Evolutionary conservation across 2,797 vertebrate species (phyloP).

Genomic region (Clarias fuscus): DNA sequence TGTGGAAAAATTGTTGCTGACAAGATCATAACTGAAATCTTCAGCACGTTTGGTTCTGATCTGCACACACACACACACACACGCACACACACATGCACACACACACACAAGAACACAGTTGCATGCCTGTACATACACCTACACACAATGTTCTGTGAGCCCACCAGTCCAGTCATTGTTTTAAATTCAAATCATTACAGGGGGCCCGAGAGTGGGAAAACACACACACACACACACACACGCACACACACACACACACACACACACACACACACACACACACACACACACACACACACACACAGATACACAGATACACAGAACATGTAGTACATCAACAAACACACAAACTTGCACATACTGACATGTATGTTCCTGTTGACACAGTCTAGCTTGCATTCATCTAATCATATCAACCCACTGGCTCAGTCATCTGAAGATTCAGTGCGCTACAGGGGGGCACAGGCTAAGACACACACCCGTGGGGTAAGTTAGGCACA

Average conservation of each 20-base stretch:
- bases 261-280: constrained; percentile 4
- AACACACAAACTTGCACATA: constrained; percentile 18
- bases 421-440: constrained; percentile 47
- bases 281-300: background rate
- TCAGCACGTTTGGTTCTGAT: background rate
- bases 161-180: constrained; percentile 48
- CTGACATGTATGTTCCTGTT: background rate
- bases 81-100: background rate
- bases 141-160: constrained; percentile 39
- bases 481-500: constrained; percentile 41
- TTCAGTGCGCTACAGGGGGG: constrained; percentile 47
- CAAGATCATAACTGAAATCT: background rate
- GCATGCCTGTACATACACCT: constrained; percentile 20
- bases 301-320: constrained; percentile 23
- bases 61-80: background rate
- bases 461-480: constrained; percentile 41
- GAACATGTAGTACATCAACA: background rate
- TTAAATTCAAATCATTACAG: constrained; percentile 45
- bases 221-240: constrained; percentile 37
- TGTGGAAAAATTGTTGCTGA: background rate
- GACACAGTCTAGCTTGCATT: background rate
- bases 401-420: constrained; percentile 40
- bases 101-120: constrained; percentile 27
- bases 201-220: constrained; percentile 36
- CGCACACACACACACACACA: constrained; percentile 35